Conservation (phyloP, 2,113 vertebrate genomes). For the Phalacrocorax pelagicus region DNA sequence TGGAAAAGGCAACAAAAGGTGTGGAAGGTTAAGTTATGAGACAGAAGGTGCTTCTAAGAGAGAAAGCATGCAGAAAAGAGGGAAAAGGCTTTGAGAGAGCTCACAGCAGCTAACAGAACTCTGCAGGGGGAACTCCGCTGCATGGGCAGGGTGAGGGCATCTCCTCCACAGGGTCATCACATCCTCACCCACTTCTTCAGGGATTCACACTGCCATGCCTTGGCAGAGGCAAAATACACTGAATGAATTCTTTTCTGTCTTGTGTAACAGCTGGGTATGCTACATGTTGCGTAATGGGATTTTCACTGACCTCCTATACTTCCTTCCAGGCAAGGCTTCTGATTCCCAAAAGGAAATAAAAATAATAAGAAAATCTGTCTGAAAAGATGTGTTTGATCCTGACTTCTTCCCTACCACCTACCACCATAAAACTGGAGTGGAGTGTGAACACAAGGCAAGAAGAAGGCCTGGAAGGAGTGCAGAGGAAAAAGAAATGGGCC, state of each 20-base stretch:
- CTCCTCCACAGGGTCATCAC: not conserved
- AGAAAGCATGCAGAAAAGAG: not conserved
- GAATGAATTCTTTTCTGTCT: not conserved
- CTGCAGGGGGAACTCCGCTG: not conserved
- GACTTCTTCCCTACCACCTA: not conserved
- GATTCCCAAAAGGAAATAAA: not conserved
- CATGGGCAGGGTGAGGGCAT: not conserved
- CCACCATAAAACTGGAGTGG: not conserved
- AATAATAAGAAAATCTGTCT: not conserved
- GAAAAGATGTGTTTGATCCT: not conserved
- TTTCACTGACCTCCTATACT: not conserved
- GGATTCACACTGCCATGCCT: not conserved
- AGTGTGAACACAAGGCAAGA: not conserved
- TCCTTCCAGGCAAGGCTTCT: not conserved
- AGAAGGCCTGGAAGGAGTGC: not conserved
- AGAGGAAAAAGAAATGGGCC: not conserved
- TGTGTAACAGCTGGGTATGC: not conserved
- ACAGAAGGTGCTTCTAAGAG: not conserved
- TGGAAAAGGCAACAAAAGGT: not conserved
- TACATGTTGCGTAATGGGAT: rapidly evolving
- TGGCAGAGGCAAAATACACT: not conserved
- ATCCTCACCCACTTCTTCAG: not conserved
- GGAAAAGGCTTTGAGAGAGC: not conserved
- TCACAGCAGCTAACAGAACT: not conserved
- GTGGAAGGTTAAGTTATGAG: not conserved